These are phyloP conservation scores for Apeltes quadracus DNA, from an alignment of 2,113 vertebrate genomes.

Conservation along the genomic window DNA sequence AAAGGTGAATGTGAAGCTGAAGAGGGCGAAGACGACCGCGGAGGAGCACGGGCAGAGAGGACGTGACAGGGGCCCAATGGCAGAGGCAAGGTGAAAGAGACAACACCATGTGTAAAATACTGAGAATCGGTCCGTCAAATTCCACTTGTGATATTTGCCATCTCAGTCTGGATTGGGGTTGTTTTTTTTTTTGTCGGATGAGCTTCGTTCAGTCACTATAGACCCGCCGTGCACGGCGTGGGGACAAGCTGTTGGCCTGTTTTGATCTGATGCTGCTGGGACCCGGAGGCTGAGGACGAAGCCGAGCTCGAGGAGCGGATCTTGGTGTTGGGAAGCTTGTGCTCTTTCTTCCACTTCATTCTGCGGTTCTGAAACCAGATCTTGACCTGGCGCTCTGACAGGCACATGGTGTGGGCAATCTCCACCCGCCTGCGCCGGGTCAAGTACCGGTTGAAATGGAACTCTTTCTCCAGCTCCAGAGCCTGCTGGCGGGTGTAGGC, in stretches of 20 bases:
- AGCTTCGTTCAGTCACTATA: conserved; percentile 81
- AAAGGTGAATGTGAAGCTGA: conserved; percentile 75
- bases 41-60: conserved; percentile 63
- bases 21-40: conserved; percentile 51
- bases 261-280: conserved; percentile 80
- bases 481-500: conserved; percentile 99
- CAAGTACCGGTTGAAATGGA: conserved; percentile 99
- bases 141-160: conserved; percentile 77
- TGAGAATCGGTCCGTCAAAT: conserved; percentile 78
- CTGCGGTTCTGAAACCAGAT: conserved; percentile 99
- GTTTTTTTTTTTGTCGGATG: conserved; percentile 42
- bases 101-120: conserved; percentile 75
- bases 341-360: conserved; percentile 99
- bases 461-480: conserved; percentile 99
- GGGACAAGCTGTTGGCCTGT: conserved; percentile 83
- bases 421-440: conserved; percentile 97
- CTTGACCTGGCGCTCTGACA: conserved; percentile 98
- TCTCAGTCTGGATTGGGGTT: conserved; percentile 78
- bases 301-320: conserved; percentile 91
- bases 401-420: conserved; percentile 96
- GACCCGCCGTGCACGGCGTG: conserved; percentile 85
- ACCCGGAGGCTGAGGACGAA: conserved; percentile 80
- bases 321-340: conserved; percentile 99
- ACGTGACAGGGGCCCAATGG: conserved; percentile 70
- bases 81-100: conserved; percentile 60